These are phyloP conservation scores for Caenorhabditis sp. DNA, from an alignment of 2,888 invertebrate species.

Conservation along the genomic window DNA sequence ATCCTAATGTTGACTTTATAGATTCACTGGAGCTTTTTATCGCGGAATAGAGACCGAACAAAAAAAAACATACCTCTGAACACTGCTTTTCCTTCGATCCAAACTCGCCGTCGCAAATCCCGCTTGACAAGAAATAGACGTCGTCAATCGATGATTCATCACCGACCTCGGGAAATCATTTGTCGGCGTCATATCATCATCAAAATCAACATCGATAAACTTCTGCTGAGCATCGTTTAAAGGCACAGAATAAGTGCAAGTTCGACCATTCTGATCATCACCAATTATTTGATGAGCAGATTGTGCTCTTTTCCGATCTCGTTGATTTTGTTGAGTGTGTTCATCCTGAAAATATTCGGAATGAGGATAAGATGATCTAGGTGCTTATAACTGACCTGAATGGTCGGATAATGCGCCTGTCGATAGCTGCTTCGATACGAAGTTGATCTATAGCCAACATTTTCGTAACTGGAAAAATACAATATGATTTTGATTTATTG, in stretches of 20 bases:
- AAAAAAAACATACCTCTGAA: no score
- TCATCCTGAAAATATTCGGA: no score
- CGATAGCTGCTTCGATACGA: constrained; percentile 68
- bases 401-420: constrained; percentile 67
- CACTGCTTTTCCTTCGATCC: constrained; percentile 41
- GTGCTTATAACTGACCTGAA: no score
- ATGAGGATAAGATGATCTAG: no score
- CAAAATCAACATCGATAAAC: constrained; percentile 26
- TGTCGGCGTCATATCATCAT: constrained; percentile 30
- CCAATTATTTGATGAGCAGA: constrained; percentile 40
- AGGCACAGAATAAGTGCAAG: constrained; percentile 38
- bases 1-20: no score
- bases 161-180: constrained; percentile 19
- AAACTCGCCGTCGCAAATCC: constrained; percentile 52
- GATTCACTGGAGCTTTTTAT: no score
- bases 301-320: constrained; percentile 43
- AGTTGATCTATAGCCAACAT: constrained; percentile 67
- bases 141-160: constrained; percentile 27
- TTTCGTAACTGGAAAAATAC: constrained; percentile 57
- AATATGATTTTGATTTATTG: no score
- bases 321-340: constrained; percentile 10
- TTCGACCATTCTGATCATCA: constrained; percentile 18
- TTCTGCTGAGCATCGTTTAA: constrained; percentile 32
- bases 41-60: no score
- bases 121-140: constrained; percentile 43